Base-by-base conservation (phyloP, 2,797 vertebrate genomes). In the Amblyopsis hoosieri region DNA sequence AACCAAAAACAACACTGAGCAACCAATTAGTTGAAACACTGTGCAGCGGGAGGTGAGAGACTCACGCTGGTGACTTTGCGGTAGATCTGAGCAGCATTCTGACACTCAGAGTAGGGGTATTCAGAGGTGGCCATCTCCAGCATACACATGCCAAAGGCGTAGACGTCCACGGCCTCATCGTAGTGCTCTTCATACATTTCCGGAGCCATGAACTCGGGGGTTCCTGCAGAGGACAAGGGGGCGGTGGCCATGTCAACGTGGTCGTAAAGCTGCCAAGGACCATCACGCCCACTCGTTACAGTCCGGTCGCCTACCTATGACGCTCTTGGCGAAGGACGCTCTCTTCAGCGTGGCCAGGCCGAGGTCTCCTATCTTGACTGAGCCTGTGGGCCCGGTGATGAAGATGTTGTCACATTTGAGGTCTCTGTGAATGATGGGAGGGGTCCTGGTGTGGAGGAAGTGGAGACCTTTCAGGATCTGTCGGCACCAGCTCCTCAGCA, bases 161-260 rank as follows among this genome's bases (percentile, higher is more conserved):
- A 99, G 56, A 99, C 97, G 1, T 99, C 97, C 71, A 99, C 97
- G 0, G 97, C 96, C 77, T 99, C 97, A 1, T 98, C 97, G 0
- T 99, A 99, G 80, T 99, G 97, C 48, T 99, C 97, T 81, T 99
- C 97, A 0, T 99, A 99, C 97, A 99, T 99, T 85, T 99, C 97
- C 0, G 97, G 97, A 0, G 97, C 97, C 97, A 99, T 99, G 83
- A 99, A 99, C 79, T 99, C 97, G 0, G 97, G 97, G 12, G 97
- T 99, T 33, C 97, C 97, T 99, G 67, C 54, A 75, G 13, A 75
- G 15, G 75, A 15, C n/a, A 48, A 31, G 23, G 46, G 15, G 3
- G 47, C 33, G 60, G 14, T 42, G 13, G 6, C 62, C 14, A 9
- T 1, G 10, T 58, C 2, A 37, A 58, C 48, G 23, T 23, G 52